Evolutionary conservation across 1,140 invertebrate genomes (phyloP).

Genomic region (Microvelia longipes): DNA sequence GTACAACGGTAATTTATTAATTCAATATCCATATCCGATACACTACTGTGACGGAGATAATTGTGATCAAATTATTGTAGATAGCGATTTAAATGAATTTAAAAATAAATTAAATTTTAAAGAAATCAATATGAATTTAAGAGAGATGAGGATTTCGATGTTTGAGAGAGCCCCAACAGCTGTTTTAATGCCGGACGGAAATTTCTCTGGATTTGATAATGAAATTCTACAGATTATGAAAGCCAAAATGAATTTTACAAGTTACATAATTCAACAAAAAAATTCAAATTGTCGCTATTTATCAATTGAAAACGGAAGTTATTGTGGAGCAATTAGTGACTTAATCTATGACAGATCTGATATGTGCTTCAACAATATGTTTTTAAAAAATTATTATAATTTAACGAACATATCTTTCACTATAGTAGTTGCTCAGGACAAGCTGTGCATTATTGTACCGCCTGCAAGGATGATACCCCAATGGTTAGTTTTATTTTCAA

Average conservation of each 20-base stretch:
- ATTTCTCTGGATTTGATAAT: not conserved
- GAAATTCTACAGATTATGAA: not conserved
- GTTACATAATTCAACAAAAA: not conserved
- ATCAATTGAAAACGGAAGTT: not conserved
- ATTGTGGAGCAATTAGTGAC: not conserved
- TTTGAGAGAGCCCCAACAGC: not conserved
- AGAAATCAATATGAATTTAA: not conserved
- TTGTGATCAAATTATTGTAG: not conserved
- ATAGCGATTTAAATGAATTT: not conserved
- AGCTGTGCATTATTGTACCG: not conserved
- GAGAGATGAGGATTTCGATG: not conserved
- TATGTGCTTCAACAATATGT: not conserved
- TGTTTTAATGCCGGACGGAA: not conserved
- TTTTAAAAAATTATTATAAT: not conserved
- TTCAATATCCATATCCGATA: not conserved
- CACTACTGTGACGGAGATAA: not conserved
- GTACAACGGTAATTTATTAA: not conserved
- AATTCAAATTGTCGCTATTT: not conserved
- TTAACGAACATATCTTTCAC: not conserved
- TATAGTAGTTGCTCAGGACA: not conserved
- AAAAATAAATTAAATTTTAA: not conserved
- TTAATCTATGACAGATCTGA: not conserved
- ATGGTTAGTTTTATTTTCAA: not conserved
- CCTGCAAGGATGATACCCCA: not conserved
- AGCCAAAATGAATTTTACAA: not conserved